Percentiles rank a stretch among this genome's conserved stretches.
These are phyloP conservation scores for Cartodere bifasciata DNA, from an alignment of 2,888 invertebrate species.

Conservation along the genomic window DNA sequence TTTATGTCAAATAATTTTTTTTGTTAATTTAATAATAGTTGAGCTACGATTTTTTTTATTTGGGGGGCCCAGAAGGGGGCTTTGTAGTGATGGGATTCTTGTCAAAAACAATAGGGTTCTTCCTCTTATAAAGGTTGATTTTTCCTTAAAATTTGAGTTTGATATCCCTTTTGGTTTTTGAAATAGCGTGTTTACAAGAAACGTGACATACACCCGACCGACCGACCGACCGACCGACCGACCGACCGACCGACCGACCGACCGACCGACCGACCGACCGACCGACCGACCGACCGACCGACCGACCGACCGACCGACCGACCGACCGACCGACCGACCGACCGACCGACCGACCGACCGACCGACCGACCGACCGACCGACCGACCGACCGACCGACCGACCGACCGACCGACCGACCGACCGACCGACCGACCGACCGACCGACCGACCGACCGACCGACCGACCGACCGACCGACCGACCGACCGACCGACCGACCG, in stretches of 20 bases:
- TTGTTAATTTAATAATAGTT: too few relatives aligned
- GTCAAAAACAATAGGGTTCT: too few relatives aligned
- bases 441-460: constrained; percentile 2
- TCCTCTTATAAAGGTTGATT: too few relatives aligned
- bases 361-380: constrained; percentile 2
- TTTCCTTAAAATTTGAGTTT: too few relatives aligned
- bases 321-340: constrained; percentile 2
- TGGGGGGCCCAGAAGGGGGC: too few relatives aligned
- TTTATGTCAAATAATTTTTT: too few relatives aligned
- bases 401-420: constrained; percentile 2
- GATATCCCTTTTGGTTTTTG: too few relatives aligned
- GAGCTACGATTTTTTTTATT: too few relatives aligned
- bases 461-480: constrained; percentile 2
- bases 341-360: constrained; percentile 2
- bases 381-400: constrained; percentile 2
- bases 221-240: too few relatives aligned
- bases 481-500: constrained; percentile 2
- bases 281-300: constrained; percentile 2
- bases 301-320: constrained; percentile 2
- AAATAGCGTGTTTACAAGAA: too few relatives aligned
- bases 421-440: constrained; percentile 2
- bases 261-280: constrained; percentile 2
- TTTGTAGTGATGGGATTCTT: too few relatives aligned
- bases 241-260: constrained; percentile 2
- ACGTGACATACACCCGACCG: too few relatives aligned